These are phyloP conservation scores for Erebia aethiops DNA, from an alignment of 2,888 invertebrate genomes.

Conservation along the genomic window DNA sequence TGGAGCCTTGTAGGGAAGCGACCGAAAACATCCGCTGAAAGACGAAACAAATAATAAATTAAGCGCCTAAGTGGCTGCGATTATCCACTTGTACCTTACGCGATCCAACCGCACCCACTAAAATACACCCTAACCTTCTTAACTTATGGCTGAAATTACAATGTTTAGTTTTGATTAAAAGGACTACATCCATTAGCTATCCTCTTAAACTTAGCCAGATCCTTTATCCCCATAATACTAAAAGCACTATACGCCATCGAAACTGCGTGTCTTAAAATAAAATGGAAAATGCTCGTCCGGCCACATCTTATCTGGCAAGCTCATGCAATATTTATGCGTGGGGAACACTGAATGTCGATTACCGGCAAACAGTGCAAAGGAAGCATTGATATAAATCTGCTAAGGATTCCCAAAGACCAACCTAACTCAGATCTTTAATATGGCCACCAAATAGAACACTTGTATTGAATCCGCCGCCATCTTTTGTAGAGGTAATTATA, in stretches of 20 bases:
- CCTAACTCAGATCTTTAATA: too few relatives aligned
- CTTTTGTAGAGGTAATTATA: too few relatives aligned
- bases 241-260: conserved; percentile 44
- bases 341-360: conserved; percentile 73
- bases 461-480: too few relatives aligned
- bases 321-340: conserved; percentile 75
- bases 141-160: conserved; percentile 34
- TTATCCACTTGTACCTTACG: conserved; percentile 41
- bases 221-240: conserved; percentile 42
- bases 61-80: conserved; percentile 44
- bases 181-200: conserved; percentile 43
- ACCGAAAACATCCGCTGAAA: conserved; percentile 42
- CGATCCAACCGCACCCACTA: conserved; percentile 17
- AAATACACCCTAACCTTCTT: conserved; percentile 20
- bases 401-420: neutral
- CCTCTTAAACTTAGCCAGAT: conserved; percentile 43
- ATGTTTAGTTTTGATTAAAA: conserved; percentile 25
- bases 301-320: conserved; percentile 60
- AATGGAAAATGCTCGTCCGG: conserved; percentile 56
- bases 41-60: conserved; percentile 48
- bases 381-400: conserved; percentile 5
- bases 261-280: conserved; percentile 51
- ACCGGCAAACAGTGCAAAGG: conserved; percentile 47
- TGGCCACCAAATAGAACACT: too few relatives aligned
- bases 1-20: conserved; percentile 30